Percentiles rank a stretch among this genome's conserved stretches.
Conservation (phyloP, 2,888 invertebrate species). For the Diarsia dahlii region DNA sequence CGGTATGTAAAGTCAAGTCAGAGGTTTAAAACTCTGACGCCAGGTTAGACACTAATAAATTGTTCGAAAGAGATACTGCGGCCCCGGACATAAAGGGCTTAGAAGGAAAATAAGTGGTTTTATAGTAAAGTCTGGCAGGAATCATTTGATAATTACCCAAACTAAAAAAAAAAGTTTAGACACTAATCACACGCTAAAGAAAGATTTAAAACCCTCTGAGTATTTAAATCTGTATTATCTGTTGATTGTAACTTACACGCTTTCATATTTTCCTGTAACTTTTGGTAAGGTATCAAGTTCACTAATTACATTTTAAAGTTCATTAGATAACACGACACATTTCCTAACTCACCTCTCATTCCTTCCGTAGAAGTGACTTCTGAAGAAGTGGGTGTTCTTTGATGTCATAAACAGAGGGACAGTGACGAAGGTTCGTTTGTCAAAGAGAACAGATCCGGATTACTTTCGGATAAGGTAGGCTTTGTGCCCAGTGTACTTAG, state of each 20-base stretch:
- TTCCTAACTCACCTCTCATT: neutral
- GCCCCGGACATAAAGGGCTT: too few relatives aligned
- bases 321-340: neutral
- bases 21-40: too few relatives aligned
- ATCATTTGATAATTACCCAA: too few relatives aligned
- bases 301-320: neutral
- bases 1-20: too few relatives aligned
- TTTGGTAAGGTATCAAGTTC: neutral
- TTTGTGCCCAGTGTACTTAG: constrained; percentile 16
- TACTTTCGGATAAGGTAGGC: constrained; percentile 33
- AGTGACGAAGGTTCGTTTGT: constrained; percentile 47
- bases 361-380: neutral
- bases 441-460: constrained; percentile 24
- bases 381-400: constrained; percentile 12
- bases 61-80: too few relatives aligned
- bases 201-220: too few relatives aligned
- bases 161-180: too few relatives aligned
- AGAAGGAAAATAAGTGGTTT: too few relatives aligned
- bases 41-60: too few relatives aligned
- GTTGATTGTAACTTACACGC: neutral
- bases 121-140: too few relatives aligned
- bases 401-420: constrained; percentile 34
- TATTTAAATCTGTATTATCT: neutral
- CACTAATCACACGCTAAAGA: too few relatives aligned
- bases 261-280: neutral